These are phyloP conservation scores for Plutella xylostella DNA, from an alignment of 2,888 invertebrate genomes.

Conservation along the genomic window DNA sequence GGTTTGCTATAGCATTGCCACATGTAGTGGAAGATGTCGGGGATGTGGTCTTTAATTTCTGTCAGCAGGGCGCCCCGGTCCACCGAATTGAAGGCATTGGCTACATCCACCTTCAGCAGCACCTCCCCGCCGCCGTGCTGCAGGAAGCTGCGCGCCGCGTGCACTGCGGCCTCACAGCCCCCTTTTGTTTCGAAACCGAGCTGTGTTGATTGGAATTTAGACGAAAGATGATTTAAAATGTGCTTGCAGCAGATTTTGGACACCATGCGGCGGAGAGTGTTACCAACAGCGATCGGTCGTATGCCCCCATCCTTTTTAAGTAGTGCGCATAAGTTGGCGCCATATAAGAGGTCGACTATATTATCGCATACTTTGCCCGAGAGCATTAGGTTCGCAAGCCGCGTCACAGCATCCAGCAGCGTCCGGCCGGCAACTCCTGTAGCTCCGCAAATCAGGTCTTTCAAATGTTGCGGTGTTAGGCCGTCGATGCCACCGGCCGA, in stretches of 20 bases:
- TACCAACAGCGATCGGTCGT: background rate
- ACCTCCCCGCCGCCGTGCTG: too few relatives aligned
- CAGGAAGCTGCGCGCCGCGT: background rate
- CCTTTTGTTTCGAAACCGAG: too few relatives aligned
- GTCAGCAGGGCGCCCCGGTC: too few relatives aligned
- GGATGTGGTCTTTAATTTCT: too few relatives aligned
- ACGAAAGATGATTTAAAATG: background rate
- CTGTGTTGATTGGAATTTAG: background rate
- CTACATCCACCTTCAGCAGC: too few relatives aligned
- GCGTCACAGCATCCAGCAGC: background rate
- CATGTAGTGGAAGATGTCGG: too few relatives aligned
- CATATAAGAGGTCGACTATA: too few relatives aligned
- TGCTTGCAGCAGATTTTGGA: too few relatives aligned
- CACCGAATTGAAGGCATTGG: too few relatives aligned
- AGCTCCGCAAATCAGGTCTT: background rate
- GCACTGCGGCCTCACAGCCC: too few relatives aligned
- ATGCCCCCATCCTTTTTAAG: background rate
- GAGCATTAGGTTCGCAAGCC: background rate
- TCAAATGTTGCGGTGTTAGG: slow-evolving; percentile 12
- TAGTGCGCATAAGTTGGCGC: background rate
- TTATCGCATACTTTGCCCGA: background rate
- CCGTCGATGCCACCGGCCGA: background rate
- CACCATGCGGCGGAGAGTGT: background rate
- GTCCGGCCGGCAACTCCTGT: background rate
- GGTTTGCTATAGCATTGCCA: too few relatives aligned